phyloP scores from a whole-genome alignment of 2,888 invertebrate genomes.

The Pegoplata infirma region DNA sequence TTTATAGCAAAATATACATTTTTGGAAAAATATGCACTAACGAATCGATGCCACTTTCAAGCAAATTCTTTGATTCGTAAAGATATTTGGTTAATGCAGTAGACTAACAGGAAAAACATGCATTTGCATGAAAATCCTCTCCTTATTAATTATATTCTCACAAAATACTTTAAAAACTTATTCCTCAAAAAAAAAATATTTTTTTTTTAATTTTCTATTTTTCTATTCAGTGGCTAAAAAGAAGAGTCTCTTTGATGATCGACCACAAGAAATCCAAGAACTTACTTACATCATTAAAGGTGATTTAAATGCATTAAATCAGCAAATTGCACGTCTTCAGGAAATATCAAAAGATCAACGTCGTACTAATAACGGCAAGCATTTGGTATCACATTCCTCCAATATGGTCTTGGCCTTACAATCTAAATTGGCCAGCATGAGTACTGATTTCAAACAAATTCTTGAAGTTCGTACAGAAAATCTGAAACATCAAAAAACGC shows the following conservation, averaged over 20 bases:
- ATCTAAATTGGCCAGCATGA: slow-evolving; percentile 97
- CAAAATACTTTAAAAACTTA: too few relatives aligned
- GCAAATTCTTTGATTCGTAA: too few relatives aligned
- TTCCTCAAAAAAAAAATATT: too few relatives aligned
- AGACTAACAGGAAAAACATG: too few relatives aligned
- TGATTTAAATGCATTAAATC: slow-evolving; percentile 95
- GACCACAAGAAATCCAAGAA: slow-evolving; percentile 97
- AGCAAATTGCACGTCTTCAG: slow-evolving; percentile 95
- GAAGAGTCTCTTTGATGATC: slow-evolving; percentile 97
- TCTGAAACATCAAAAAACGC: slow-evolving; percentile 94
- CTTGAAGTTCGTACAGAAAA: slow-evolving; percentile 98
- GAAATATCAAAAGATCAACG: slow-evolving; percentile 88
- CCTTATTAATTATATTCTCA: too few relatives aligned
- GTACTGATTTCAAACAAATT: slow-evolving; percentile 97
- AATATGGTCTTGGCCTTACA: slow-evolving; percentile 95
- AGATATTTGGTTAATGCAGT: too few relatives aligned
- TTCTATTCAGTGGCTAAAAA: slow-evolving; percentile 92
- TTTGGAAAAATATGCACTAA: too few relatives aligned
- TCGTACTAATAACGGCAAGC: slow-evolving; percentile 82
- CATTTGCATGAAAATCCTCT: too few relatives aligned
- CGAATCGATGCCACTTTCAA: too few relatives aligned
- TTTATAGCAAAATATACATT: too few relatives aligned
- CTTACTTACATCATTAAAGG: slow-evolving; percentile 98
- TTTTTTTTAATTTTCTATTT: too few relatives aligned
- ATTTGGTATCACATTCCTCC: slow-evolving; percentile 94